Evolutionary conservation across 2,888 invertebrate species (phyloP).

Genomic region (Nomada hirtipes): DNA sequence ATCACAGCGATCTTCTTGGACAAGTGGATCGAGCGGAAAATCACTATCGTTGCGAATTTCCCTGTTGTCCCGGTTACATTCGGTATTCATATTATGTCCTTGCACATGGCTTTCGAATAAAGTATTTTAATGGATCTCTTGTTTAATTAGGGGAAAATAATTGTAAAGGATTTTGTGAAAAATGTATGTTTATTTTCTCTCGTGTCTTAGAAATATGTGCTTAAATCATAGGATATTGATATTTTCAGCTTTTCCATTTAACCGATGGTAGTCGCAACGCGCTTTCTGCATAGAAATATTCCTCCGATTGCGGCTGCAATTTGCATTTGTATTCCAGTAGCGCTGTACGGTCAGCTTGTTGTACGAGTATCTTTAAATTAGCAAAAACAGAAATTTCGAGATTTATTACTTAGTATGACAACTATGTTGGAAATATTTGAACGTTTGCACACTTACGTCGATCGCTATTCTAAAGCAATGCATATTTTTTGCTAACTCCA

Average conservation of each 20-base stretch:
- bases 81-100: background rate
- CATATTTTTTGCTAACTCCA: slow-evolving; percentile 87
- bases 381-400: slow-evolving; percentile 33
- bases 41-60: background rate
- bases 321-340: slow-evolving; percentile 88
- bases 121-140: background rate
- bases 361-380: slow-evolving; percentile 82
- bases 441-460: slow-evolving; percentile 84
- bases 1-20: slow-evolving; percentile 46
- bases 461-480: slow-evolving; percentile 89
- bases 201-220: background rate
- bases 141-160: background rate
- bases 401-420: background rate
- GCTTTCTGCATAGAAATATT: slow-evolving; percentile 90
- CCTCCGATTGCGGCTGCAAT: slow-evolving; percentile 88
- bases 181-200: background rate
- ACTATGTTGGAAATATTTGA: background rate
- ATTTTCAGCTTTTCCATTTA: slow-evolving; percentile 77
- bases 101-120: background rate
- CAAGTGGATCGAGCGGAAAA: slow-evolving; percentile 22
- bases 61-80: background rate
- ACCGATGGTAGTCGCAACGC: slow-evolving; percentile 85
- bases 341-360: slow-evolving; percentile 87
- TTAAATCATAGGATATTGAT: slow-evolving; percentile 8
- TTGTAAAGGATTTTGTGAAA: background rate